Conservation (phyloP, 2,888 invertebrate species). For the Trichogramma evanescens region DNA sequence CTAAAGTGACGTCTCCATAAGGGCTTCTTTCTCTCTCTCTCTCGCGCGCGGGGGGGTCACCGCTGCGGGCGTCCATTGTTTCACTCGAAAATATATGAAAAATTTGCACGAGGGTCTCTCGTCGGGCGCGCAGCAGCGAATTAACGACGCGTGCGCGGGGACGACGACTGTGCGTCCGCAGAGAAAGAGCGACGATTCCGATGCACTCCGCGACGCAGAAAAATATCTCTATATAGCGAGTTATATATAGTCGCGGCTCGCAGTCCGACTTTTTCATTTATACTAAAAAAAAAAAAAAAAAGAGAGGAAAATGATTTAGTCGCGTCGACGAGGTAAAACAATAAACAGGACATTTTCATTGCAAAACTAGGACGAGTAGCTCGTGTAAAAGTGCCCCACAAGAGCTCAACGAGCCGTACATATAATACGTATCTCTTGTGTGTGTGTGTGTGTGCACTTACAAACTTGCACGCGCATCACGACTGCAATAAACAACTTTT, state of each 20-base stretch:
- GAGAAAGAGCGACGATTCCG: neutral
- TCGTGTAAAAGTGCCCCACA: no score
- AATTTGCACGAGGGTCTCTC: constrained; percentile 39
- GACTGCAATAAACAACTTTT: no score
- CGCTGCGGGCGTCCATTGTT: constrained; percentile 45
- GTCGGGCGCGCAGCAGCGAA: constrained; percentile 22
- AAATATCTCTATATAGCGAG: neutral
- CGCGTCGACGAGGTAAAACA: neutral
- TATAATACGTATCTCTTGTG: no score
- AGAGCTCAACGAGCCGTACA: no score
- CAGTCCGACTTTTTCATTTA: neutral
- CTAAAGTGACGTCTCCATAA: constrained; percentile 24
- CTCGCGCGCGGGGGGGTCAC: constrained; percentile 23
- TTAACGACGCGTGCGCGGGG: constrained; percentile 30
- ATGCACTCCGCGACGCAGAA: neutral
- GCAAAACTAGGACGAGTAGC: no score
- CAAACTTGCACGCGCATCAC: no score
- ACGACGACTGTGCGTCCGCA: neutral
- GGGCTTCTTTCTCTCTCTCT: constrained; percentile 31
- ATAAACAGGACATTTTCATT: no score
- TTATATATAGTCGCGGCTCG: neutral
- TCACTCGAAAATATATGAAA: constrained; percentile 33
- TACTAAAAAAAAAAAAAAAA: neutral
- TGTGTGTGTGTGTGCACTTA: no score
- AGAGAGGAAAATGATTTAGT: neutral